These are phyloP conservation scores for Sprattus sprattus DNA, from an alignment of 2,113 vertebrate genomes.

Conservation along the genomic window DNA sequence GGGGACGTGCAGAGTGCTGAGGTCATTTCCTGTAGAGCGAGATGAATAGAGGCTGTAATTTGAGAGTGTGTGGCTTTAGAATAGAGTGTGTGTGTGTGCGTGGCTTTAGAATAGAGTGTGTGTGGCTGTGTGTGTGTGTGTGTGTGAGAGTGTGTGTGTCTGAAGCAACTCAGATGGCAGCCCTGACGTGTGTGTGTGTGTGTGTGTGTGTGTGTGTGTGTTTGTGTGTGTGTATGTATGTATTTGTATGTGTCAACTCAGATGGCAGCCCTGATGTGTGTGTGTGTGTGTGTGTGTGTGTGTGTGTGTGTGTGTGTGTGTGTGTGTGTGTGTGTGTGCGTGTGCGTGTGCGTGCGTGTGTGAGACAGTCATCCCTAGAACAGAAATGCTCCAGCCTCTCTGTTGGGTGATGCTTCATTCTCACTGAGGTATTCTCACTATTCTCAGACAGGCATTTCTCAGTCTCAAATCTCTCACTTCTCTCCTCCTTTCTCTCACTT, in stretches of 20 bases:
- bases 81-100: too few relatives aligned
- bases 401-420: too few relatives aligned
- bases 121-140: background rate
- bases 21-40: too few relatives aligned
- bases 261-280: too few relatives aligned
- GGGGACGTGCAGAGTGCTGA: too few relatives aligned
- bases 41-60: too few relatives aligned
- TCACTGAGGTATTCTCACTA: too few relatives aligned
- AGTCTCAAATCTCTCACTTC: background rate
- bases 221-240: conserved; percentile 22
- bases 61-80: too few relatives aligned
- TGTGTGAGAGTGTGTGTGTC: too few relatives aligned
- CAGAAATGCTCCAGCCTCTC: too few relatives aligned
- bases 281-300: background rate
- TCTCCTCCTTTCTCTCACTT: background rate
- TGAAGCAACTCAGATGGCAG: too few relatives aligned
- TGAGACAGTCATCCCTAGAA: too few relatives aligned
- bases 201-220: background rate
- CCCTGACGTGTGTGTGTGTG: background rate
- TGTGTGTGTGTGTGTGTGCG: background rate
- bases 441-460: background rate
- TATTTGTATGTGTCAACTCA: background rate
- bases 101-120: background rate
- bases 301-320: background rate
- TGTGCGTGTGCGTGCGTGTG: background rate